These are phyloP conservation scores for Artemisiospiza belli DNA, from an alignment of 2,113 vertebrate genomes.

Conservation along the genomic window DNA sequence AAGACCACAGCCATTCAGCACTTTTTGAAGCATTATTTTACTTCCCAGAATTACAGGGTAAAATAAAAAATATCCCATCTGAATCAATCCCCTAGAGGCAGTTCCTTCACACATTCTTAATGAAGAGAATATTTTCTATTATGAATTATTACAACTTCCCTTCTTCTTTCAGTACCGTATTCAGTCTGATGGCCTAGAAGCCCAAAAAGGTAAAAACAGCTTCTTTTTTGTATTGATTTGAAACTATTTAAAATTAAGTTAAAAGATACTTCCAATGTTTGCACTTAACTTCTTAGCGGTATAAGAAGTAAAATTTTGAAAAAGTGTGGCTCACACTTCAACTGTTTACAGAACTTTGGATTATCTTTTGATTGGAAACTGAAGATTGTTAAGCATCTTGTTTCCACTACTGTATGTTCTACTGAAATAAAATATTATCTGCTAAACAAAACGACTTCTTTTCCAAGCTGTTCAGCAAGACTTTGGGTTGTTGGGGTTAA, in stretches of 20 bases:
- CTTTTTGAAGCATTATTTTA: neutral
- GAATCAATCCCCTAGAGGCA: neutral
- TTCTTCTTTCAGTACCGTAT: neutral
- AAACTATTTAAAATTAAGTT: neutral
- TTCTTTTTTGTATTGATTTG: neutral
- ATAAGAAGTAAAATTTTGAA: conserved; percentile 20
- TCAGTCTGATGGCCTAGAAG: neutral
- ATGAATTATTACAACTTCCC: neutral
- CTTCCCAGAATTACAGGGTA: neutral
- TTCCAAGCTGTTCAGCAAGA: neutral
- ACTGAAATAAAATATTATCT: conserved; percentile 51
- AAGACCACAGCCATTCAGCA: neutral
- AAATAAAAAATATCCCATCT: neutral
- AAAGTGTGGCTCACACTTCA: conserved; percentile 38
- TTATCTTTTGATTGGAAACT: neutral
- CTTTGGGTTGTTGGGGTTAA: neutral
- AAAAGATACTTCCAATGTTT: conserved; percentile 50
- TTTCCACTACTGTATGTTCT: conserved; percentile 28
- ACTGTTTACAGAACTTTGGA: conserved; percentile 54
- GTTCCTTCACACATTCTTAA: neutral
- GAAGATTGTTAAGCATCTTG: neutral
- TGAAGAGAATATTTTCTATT: neutral
- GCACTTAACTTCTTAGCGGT: conserved; percentile 46
- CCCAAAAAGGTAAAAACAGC: neutral
- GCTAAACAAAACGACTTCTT: neutral